Evolutionary conservation across 2,113 vertebrate species (phyloP), one percentile per base, ranked within the genome.

Genomic region (Eulemur macaco): DNA sequence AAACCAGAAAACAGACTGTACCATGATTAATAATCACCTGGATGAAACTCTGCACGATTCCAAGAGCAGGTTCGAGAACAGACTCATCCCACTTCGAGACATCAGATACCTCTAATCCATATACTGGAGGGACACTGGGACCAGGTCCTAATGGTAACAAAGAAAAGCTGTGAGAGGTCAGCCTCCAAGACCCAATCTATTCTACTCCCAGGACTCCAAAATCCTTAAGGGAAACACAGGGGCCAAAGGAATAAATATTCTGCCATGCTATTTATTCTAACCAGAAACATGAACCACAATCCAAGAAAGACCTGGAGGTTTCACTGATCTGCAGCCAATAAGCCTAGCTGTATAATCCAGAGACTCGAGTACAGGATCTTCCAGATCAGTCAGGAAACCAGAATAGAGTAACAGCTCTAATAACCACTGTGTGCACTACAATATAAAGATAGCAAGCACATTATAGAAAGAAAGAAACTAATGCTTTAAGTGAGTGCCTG

Each of bases 81-180:
- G 97, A 98, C 96, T 99, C 98, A 88, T 99, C 99, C 99, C 99
- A 99, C 31, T 94, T 93, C 0, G 98, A 98, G 73, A 98, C 86
- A 83, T 99, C 99, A 0, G 99, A 99, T 94, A 99, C 99, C 96
- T 99, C 99, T 98, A 99, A 97, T 86, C 99, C 98, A 34, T 99
- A 99, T 58, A 99, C 99, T 0, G 98, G 98, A 1, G 99, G 99
- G 39, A 99, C 99, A 4, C 97, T 98, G 95, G 98, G 98, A 63
- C 99, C 99, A 0, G 99, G 99, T 89, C 99, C 99, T 99, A 83
- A 1, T 14, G 83, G 97, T n/a, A 74, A 97, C 71, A 95, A 95
- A 89, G 64, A 96, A 85, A 92, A 93, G 42, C 20, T 54, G n/a
- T 39, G 54, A 54, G 27, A 83, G 42, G 69, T 31, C 73, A 86